A percentile compares a stretch with the other conserved stretches of the same genome.
These are phyloP conservation scores for Neoniphon sammara DNA, from an alignment of 2,797 vertebrate species.

Conservation along the genomic window DNA sequence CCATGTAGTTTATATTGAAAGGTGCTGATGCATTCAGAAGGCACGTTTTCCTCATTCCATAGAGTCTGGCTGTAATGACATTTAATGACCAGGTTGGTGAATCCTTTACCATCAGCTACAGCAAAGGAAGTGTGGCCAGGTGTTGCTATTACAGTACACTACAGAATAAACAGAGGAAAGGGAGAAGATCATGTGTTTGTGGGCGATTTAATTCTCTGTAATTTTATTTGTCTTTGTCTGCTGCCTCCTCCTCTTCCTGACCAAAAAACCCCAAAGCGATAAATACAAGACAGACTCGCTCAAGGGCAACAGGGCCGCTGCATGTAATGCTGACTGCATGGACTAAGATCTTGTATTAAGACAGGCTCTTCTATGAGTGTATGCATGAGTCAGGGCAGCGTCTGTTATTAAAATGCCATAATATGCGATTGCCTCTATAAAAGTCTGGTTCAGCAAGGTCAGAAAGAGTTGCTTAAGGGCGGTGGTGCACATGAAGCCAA, in stretches of 20 bases:
- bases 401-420: constrained; percentile 47
- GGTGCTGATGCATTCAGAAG: constrained; percentile 51
- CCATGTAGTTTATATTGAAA: constrained; percentile 49
- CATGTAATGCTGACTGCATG: constrained; percentile 16
- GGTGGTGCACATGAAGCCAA: constrained; percentile 9
- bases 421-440: constrained; percentile 19
- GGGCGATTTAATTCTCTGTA: constrained; percentile 71
- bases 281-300: constrained; percentile 64
- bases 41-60: constrained; percentile 48
- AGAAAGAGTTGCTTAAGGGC: constrained; percentile 11
- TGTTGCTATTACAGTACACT: constrained; percentile 62
- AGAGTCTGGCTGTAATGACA: constrained; percentile 69
- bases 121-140: constrained; percentile 69
- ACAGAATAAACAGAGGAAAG: constrained; percentile 60
- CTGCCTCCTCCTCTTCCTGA: constrained; percentile 72
- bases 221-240: constrained; percentile 77
- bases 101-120: constrained; percentile 58
- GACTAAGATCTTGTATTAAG: constrained; percentile 23
- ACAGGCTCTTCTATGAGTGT: constrained; percentile 14
- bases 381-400: constrained; percentile 14
- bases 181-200: constrained; percentile 70
- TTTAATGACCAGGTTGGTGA: constrained; percentile 68
- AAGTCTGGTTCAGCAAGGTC: constrained; percentile 43
- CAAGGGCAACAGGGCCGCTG: constrained; percentile 9
- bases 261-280: constrained; percentile 63